Conservation (phyloP, 2,113 vertebrate species). For the Calonectris borealis region DNA sequence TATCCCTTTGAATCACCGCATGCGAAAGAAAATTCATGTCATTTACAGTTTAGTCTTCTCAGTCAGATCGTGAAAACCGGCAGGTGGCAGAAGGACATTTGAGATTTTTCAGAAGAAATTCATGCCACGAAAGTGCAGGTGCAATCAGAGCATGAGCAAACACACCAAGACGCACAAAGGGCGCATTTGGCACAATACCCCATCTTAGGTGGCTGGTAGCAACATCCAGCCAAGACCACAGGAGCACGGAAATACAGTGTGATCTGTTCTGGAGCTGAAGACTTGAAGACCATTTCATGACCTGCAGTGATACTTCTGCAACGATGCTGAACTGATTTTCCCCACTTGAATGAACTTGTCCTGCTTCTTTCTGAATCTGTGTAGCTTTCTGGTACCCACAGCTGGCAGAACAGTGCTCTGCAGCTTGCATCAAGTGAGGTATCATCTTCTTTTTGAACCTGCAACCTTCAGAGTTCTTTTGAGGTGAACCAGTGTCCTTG, state of each 20-base stretch:
- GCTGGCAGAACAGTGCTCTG: not conserved
- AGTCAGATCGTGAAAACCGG: not conserved
- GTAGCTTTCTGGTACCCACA: not conserved
- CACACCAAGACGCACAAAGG: not conserved
- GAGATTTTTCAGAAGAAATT: not conserved
- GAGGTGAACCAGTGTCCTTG: not conserved
- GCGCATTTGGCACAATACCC: accelerated
- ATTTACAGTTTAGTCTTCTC: not conserved
- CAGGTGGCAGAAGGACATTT: not conserved
- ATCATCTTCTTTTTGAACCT: not conserved
- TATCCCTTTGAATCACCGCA: not conserved
- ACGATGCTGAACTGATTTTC: accelerated
- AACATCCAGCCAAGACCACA: not conserved
- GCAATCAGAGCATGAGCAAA: not conserved
- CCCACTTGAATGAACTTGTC: not conserved
- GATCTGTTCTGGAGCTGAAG: accelerated
- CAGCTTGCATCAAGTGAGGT: not conserved
- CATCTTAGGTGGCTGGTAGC: not conserved
- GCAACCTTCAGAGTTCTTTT: not conserved
- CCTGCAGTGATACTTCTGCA: not conserved
- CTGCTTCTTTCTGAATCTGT: not conserved
- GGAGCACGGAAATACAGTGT: accelerated
- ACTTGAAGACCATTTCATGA: not conserved
- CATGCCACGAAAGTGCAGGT: not conserved
- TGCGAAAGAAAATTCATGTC: not conserved